These are phyloP conservation scores for Henricia sp. DNA, from an alignment of 53 echinoderm and acorn worm species.

Conservation along the genomic window DNA sequence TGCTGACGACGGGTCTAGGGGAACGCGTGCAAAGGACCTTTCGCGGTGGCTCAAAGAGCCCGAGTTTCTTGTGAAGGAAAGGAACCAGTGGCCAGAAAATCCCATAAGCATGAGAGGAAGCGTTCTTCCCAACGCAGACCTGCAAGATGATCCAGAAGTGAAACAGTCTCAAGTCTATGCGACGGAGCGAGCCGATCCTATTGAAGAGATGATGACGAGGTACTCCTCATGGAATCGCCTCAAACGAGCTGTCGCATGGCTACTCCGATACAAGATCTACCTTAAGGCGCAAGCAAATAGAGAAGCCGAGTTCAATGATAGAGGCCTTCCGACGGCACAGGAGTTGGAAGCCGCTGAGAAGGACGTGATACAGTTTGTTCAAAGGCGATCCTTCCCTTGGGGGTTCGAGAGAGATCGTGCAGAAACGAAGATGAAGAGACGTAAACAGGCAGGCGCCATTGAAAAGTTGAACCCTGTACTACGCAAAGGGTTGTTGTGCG, in stretches of 20 bases:
- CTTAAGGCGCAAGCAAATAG: not conserved
- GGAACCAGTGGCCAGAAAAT: conserved; percentile 44
- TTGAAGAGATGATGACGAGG: conserved; percentile 35
- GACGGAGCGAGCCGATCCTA: not conserved
- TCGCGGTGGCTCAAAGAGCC: conserved; percentile 54
- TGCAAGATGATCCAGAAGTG: conserved; percentile 47
- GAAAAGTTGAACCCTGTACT: conserved; percentile 44
- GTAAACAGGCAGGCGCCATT: not conserved
- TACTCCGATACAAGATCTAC: conserved; percentile 21
- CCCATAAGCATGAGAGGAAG: not conserved
- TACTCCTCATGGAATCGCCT: conserved; percentile 67
- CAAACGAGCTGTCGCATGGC: conserved; percentile 49
- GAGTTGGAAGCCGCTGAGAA: conserved; percentile 44
- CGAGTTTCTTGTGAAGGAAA: conserved; percentile 30
- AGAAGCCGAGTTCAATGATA: not conserved
- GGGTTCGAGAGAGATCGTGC: not conserved
- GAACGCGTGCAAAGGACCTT: conserved; percentile 29
- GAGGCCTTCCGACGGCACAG: not conserved
- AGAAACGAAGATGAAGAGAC: not conserved
- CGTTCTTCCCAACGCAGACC: not conserved
- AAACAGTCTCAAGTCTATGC: conserved; percentile 41
- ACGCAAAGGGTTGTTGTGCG: conserved; percentile 35
- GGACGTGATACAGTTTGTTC: conserved; percentile 55
- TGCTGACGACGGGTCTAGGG: conserved; percentile 65
- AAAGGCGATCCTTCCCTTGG: conserved; percentile 21